A percentile compares a stretch with the other conserved stretches of the same genome.
phyloP scores from a whole-genome alignment of 2,888 invertebrate species.

The Nemurella pictetii region DNA sequence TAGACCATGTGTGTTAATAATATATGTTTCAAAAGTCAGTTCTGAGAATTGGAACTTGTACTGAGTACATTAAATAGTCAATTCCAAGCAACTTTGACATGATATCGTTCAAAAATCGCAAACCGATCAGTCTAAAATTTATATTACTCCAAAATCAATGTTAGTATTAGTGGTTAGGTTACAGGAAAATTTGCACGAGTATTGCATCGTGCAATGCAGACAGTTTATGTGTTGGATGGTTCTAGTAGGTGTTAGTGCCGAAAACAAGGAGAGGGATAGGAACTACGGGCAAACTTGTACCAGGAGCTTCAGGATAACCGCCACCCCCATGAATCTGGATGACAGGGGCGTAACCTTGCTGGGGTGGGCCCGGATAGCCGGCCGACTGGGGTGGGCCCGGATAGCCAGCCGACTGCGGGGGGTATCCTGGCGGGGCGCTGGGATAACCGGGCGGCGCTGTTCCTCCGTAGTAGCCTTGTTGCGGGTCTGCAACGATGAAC shows the following conservation, averaged over 20 bases:
- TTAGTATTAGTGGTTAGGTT: too few species aligned
- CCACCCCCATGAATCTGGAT: constrained; percentile 21
- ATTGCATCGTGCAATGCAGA: neutral
- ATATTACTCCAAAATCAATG: too few species aligned
- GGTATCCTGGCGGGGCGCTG: neutral
- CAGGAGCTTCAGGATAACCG: constrained; percentile 1
- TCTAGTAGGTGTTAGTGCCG: too few species aligned
- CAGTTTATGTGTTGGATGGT: too few species aligned
- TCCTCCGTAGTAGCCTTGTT: constrained; percentile 7
- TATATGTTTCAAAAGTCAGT: too few species aligned
- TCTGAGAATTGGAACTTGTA: too few species aligned
- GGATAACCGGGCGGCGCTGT: neutral
- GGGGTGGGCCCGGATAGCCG: neutral
- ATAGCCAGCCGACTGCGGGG: neutral
- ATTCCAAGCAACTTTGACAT: too few species aligned
- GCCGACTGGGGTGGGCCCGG: neutral
- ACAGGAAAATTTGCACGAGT: too few species aligned
- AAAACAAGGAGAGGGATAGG: neutral
- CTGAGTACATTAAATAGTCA: too few species aligned
- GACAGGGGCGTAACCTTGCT: constrained; percentile 3
- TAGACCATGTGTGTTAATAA: too few species aligned
- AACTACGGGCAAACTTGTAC: neutral
- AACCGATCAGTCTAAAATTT: too few species aligned
- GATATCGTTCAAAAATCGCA: too few species aligned
- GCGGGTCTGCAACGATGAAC: neutral